phyloP scores from a whole-genome alignment of 2,797 vertebrate species.

The Sebastolobus altivelis region DNA sequence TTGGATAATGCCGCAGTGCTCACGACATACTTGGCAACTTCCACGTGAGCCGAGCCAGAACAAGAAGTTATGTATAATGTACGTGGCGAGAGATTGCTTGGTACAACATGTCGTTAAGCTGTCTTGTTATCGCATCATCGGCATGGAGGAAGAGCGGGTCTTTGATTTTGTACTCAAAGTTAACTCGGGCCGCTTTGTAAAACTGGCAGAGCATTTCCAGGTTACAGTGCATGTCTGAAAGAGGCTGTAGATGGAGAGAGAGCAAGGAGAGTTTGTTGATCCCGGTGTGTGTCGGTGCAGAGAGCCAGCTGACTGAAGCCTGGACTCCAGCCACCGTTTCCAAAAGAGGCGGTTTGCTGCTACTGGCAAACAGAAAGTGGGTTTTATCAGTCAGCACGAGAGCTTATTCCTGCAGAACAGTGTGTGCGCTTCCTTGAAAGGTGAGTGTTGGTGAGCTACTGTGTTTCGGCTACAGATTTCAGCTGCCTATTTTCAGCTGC shows the following conservation, averaged over 20 bases:
- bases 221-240: constrained; percentile 15
- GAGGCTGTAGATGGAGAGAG: constrained; percentile 24
- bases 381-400: constrained; percentile 44
- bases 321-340: constrained; percentile 56
- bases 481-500: constrained; percentile 29
- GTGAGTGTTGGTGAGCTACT: constrained; percentile 15
- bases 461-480: constrained; percentile 31
- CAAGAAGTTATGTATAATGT: not conserved
- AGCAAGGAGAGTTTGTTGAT: constrained; percentile 31
- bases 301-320: constrained; percentile 37
- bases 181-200: not conserved
- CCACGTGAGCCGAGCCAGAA: not conserved
- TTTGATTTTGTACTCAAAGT: constrained; percentile 9
- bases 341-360: constrained; percentile 51
- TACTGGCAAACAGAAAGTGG: constrained; percentile 35
- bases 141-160: not conserved
- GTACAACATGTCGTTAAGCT: not conserved
- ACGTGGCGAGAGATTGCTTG: not conserved
- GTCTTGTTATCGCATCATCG: not conserved
- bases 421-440: constrained; percentile 34
- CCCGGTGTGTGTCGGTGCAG: not conserved
- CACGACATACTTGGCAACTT: constrained; percentile 11
- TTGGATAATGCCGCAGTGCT: not conserved
- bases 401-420: constrained; percentile 48
- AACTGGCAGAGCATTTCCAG: constrained; percentile 14